Percentiles rank a stretch among this genome's conserved stretches.
Conservation (phyloP, 2,888 invertebrate genomes). For the Enchytraeus crypticus region DNA sequence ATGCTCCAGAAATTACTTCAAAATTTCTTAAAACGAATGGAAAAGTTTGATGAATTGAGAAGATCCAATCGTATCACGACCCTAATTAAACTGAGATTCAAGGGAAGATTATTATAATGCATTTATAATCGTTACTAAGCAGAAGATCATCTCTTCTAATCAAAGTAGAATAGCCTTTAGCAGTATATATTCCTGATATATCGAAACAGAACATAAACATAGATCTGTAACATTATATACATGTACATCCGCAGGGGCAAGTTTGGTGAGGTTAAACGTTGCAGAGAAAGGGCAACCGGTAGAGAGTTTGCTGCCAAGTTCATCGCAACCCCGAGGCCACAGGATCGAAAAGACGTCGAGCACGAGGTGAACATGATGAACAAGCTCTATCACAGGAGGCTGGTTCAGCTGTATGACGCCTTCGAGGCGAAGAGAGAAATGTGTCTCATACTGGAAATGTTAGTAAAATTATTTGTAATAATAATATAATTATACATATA, state of each 20-base stretch:
- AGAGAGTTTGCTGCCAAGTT: constrained; percentile 84
- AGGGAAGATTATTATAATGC: too few species aligned
- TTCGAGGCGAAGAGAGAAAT: constrained; percentile 80
- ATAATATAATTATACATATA: too few species aligned
- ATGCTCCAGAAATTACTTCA: too few species aligned
- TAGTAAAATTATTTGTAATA: constrained; percentile 54
- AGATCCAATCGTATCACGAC: too few species aligned
- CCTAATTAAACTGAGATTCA: too few species aligned
- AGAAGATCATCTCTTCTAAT: too few species aligned
- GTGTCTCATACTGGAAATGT: constrained; percentile 96
- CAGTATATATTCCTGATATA: too few species aligned
- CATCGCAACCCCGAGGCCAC: constrained; percentile 75
- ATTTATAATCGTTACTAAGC: too few species aligned
- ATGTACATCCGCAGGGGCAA: constrained; percentile 64
- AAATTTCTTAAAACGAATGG: too few species aligned
- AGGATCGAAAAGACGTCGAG: constrained; percentile 75
- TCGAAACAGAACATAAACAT: too few species aligned
- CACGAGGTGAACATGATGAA: constrained; percentile 95
- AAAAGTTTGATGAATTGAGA: too few species aligned
- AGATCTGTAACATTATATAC: background rate
- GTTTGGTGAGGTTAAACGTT: constrained; percentile 91
- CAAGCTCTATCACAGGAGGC: constrained; percentile 80
- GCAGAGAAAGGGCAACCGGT: constrained; percentile 72
- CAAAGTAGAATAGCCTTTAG: too few species aligned
- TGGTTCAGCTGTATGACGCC: constrained; percentile 94